Base-by-base conservation (phyloP, 2,888 invertebrate species). In the Atrina japonica region DNA sequence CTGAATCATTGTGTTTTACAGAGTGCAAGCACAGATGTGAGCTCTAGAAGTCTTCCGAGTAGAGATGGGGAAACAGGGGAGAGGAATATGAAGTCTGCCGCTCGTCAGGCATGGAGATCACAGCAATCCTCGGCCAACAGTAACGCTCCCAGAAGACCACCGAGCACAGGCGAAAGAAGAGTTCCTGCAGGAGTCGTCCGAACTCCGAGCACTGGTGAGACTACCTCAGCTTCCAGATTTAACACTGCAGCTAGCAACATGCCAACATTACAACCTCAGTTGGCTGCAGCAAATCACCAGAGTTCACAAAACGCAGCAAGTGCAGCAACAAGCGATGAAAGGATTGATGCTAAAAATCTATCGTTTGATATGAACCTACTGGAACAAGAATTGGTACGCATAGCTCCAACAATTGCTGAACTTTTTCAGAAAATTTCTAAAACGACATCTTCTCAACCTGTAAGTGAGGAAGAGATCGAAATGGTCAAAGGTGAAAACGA, bases 371-470 rank as follows among this genome's bases (percentile, higher is more conserved):
- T 82, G 82, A 70, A 75, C 40, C 60, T 75, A 6, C 68, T 82
- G 21, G 82, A 82, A 67, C 69, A 78, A 41, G 82, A 82, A 58
- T 70, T 82, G 0, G 73, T 82, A 3, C 76, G 75, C 29, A 78
- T 82, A 29, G 82, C 82, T 11, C 82, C 82, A 16, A 82, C 82
- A 6, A 82, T 82, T 45, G 82, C 82, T 30, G 82, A 82, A 61
- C 68, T 82, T 7, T 82, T 82, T 30, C 78, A 73, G 61, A 77
- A 80, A 63, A 78, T 82, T 21, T 75, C 80, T 9, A 74, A 76
- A 29, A 78, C 80, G 43, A 80, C 82, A 49, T 74, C 73, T n/a
- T 73, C 75, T 18, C 67, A 74, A 5, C 78, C 77, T 2, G 72
- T 69, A 1, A 76, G 75, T n/a, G 78, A 80, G 21, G 80, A 78